Conservation (phyloP, 2,113 vertebrate genomes). For the Lepus europaeus region DNA sequence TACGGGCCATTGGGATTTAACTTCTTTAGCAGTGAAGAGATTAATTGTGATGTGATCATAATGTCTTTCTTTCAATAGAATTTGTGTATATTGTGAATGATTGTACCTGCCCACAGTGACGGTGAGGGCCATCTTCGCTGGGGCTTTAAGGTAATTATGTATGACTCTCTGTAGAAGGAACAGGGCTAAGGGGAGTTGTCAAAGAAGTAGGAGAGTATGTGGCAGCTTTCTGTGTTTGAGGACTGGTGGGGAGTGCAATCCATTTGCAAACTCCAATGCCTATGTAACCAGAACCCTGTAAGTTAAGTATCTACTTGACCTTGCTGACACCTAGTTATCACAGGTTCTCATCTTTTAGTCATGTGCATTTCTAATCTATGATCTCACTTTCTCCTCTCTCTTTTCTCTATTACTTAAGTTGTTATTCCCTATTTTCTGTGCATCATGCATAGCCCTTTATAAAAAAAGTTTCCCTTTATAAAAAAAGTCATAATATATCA, state of each 20-base stretch:
- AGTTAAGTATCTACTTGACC: slow-evolving; percentile 48
- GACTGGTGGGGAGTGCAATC: background rate
- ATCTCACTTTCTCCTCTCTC: slow-evolving; percentile 50
- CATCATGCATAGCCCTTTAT: background rate
- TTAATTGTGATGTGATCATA: background rate
- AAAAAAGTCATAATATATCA: slow-evolving; percentile 9
- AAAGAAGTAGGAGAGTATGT: background rate
- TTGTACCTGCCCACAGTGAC: slow-evolving; percentile 13
- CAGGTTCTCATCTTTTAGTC: slow-evolving; percentile 10
- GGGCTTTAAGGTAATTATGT: slow-evolving; percentile 7
- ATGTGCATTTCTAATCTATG: slow-evolving; percentile 24
- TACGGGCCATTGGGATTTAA: slow-evolving; percentile 78
- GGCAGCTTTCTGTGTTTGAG: background rate
- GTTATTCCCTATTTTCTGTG: background rate
- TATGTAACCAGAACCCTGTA: background rate
- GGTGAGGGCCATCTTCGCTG: background rate
- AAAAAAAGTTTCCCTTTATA: background rate
- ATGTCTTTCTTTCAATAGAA: slow-evolving; percentile 34
- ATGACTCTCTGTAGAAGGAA: slow-evolving; percentile 6
- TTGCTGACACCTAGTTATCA: slow-evolving; percentile 36
- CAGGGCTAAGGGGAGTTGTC: slow-evolving; percentile 18
- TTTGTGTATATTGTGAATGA: slow-evolving; percentile 42
- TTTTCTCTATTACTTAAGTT: background rate
- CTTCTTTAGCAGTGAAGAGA: slow-evolving; percentile 64
- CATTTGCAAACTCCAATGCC: slow-evolving; percentile 10